Base-by-base conservation (phyloP, 2,797 vertebrate genomes). In the Lophius americanus region DNA sequence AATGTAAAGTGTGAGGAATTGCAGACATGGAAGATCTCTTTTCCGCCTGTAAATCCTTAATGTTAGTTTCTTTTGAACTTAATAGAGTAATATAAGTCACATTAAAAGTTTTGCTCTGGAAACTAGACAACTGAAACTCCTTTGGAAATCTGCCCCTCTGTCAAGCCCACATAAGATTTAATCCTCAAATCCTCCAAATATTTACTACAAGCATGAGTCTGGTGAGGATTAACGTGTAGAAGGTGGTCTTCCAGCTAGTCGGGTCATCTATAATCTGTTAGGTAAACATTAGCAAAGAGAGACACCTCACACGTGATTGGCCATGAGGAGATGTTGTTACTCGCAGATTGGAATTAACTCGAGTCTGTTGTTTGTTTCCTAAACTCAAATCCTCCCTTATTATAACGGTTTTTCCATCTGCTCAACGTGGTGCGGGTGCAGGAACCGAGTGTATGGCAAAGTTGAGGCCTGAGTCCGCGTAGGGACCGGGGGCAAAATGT, bases 371-470 rank as follows among this genome's bases (percentile, higher is more conserved):
- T 91, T 89, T 86, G 85, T 65, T 66, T 81, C 72, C 63, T 73
- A 78, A 73, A 69, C 81, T 60, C 55, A 86, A 91, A 92, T 89
- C 86, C 56, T 23, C 71, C 64, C 71, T 58, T 23, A 62, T 56
- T 75, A 37, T 74, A 88, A 91, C 77, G 60, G 76, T 80, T 52
- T 70, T 48, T 68, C 89, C 89, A 88, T 90, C 85, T 91, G 90
- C 75, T 62, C 52, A 63, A 63, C 74, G 71, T 51, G 47, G 14
- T 11, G 36, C 14, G 54, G 59, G 51, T 2, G 51, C 38, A 48
- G 64, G 23, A 54, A 70, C 70, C 70, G 60, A 82, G 63, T 69
- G 69, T 67, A 55, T 61, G 54, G 57, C n/a, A 36, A 48, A 7
- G 14, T 47, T 39, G 10, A 59, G 64, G 51, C 65, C 52, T 10